Evolutionary conservation across 2,113 vertebrate genomes (phyloP), one percentile per base, ranked within the genome.

Genomic region (Actinemys pallida): DNA sequence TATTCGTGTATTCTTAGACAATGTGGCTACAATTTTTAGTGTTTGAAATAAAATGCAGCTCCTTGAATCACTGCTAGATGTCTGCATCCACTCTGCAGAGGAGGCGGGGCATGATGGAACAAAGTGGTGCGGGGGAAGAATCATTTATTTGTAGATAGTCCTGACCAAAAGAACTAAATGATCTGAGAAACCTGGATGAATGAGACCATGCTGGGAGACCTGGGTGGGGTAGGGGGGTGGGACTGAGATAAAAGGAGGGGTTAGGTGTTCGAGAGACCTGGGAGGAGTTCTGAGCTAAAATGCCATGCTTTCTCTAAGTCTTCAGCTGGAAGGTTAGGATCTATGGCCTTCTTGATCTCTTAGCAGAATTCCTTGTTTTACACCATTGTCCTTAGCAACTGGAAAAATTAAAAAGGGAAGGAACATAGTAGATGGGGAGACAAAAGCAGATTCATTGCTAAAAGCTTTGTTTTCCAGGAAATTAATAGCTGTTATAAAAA

Each of bases 331-430:
- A 39, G 1, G 2, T 89, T 92, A 93, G 52, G 76, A 5, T 52
- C 45, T 95, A 0, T 90, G 14, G 56, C 89, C 29, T 78, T 92
- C 72, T 89, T 78, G 25, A 53, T 90, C 47, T 93, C 65, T 75
- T 35, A 62, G 87, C 62, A 75, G 81, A 85, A 92, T 91, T 84
- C 65, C 79, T 90, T 88, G 19, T 81, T 8, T 94, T 95, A 57
- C 57, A 53, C 89, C 25, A 84, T 89, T 94, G 75, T 31, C 10
- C 8, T 94, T 96, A 89, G 86, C 87, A 95, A 0, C 83, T 92
- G n/a, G 54, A 57, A 42, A 72, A 92, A 50, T 86, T 19, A 69
- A 69, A 54, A 82, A 53, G 47, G 72, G 22, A 95, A 95, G 85
- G 81, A 27, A 85, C 89, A 86, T 10, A 81, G 29, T 92, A 45